These are phyloP conservation scores for Labroides dimidiatus DNA, from an alignment of 2,797 vertebrate genomes.

Conservation along the genomic window DNA sequence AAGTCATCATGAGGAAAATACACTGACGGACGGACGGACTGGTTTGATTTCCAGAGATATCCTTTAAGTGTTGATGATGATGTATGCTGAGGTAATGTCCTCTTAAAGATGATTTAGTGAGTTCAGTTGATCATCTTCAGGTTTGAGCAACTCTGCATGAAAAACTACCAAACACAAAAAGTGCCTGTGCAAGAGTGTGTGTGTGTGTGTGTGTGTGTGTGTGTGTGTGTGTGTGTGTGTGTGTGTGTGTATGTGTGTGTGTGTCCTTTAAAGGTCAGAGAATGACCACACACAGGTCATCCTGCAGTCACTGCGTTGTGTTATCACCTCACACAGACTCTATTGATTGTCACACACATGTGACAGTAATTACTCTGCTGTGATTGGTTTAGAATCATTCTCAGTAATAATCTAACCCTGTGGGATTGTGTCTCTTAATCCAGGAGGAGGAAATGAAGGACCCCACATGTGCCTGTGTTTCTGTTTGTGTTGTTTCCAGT, in stretches of 20 bases:
- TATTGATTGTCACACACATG: slow-evolving; percentile 22
- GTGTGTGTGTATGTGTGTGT: slow-evolving; percentile 9
- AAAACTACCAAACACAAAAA: too few species aligned
- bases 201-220: too few species aligned
- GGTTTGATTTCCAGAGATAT: too few species aligned
- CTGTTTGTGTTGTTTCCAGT: slow-evolving; percentile 21
- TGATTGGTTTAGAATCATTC: slow-evolving; percentile 6
- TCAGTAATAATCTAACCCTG: slow-evolving; percentile 3
- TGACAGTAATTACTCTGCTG: background rate
- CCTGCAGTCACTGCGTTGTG: slow-evolving; percentile 23
- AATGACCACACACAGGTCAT: slow-evolving; percentile 10
- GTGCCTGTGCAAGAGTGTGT: too few species aligned
- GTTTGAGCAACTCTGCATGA: too few species aligned
- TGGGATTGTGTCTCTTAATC: background rate
- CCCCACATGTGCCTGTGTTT: slow-evolving; percentile 9
- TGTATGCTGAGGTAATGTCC: too few species aligned
- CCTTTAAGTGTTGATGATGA: too few species aligned
- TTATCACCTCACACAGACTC: slow-evolving; percentile 21
- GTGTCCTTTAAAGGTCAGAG: slow-evolving; percentile 1
- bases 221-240: background rate
- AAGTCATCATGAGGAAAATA: too few species aligned
- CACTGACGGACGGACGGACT: too few species aligned
- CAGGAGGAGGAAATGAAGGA: slow-evolving; percentile 26
- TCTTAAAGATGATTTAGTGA: too few species aligned
- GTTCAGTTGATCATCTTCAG: too few species aligned